Base-by-base conservation (phyloP, 2,888 invertebrate genomes). In the Habroteleia sp. region DNA sequence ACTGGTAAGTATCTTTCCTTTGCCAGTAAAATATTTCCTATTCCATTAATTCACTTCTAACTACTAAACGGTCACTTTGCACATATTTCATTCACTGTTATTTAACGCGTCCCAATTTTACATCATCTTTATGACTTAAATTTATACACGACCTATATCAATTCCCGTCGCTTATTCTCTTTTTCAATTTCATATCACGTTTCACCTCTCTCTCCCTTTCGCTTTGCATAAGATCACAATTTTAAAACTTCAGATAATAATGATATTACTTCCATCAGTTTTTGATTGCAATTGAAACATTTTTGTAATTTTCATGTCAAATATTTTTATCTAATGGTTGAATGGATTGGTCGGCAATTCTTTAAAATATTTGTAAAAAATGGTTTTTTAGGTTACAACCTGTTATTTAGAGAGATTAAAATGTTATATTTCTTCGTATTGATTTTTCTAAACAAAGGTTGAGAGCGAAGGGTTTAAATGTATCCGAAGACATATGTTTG, bases 1-100 rank as follows among this genome's bases (percentile, higher is more conserved):
- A 85, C 85, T 75, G 85, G 86, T 86, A 79, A 86, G 86, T 86
- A 78, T 72, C 62, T 31, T 56, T 41, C 33, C 50, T 42, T 60
- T 42, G 25, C 33, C 46, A 50, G 56, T 68, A 52, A 62, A 62
- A 33, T 71, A 33, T 48, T 31, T 20, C 54, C 31, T 3, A 5
- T 29, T 11, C 16, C 56, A 41, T 27, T 33, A 56, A 46, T 48
- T 62, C 46, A 60, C 46, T 60, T 62, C 39, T 48, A 48, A 62
- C 37, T 56, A 56, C 39, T 42, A 42, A 56, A 42, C 42, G 31
- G 42, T 20, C 56, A 56, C 41, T 54, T 10, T 3, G 39, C 39
- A 10, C 39, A 10, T 29, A 23, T 42, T 42, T 56, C 41, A 42
- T 56, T 54, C 41, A 33, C 31, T 33, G 3, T 31, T 42, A 42